Evolutionary conservation across 2,113 vertebrate genomes (phyloP), one percentile per base, ranked within the genome.

Genomic region (Cricetomys ansorgei): DNA sequence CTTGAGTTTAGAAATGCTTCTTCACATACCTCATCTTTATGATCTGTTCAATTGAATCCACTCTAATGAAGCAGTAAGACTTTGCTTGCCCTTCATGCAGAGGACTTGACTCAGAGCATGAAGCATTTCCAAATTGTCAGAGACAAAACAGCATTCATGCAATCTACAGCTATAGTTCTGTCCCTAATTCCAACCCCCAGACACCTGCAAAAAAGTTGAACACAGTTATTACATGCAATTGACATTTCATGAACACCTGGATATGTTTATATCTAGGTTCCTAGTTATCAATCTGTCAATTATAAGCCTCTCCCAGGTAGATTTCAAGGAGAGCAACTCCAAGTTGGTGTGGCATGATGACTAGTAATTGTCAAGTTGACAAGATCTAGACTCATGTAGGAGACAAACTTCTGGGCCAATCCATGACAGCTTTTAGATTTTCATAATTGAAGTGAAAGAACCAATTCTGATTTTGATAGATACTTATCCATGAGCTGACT

Each of bases 141-240:
- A 7, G 37, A 59, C 17, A n/a, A 21, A 72, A 70, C 13, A 15
- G 1, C 3, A 3, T 40, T 55, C 37, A 88, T 53, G 4, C 40
- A 55, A 21, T 43, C 37, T 57, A 43, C 5, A 43, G 2, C 0
- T 50, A 37, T 9, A 48, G 2, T 1, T 25, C 45, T 17, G 0
- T 0, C 12, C 25, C 3, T 48, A 70, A 37, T 72, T 80, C 8
- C 8, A 48, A 23, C 12, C 1, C 27, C 12, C 3, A 67, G 23
- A 88, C 45, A n/a, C 27, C 4, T 88, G 23, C 0, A 55, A 57
- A 50, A 75, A 4, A 48, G 29, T 1, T 1, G 1, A 83, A n/a
- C 5, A 57, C 1, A 59, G 37, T n/a, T 50, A 23, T 21, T 25
- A 65, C 4, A 50, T 40, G 2, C 40, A 89, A 27, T 16, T 21